Evolutionary conservation across 2,888 invertebrate genomes (phyloP), one percentile per base, ranked within the genome.

Genomic region (Calameuta filiformis): DNA sequence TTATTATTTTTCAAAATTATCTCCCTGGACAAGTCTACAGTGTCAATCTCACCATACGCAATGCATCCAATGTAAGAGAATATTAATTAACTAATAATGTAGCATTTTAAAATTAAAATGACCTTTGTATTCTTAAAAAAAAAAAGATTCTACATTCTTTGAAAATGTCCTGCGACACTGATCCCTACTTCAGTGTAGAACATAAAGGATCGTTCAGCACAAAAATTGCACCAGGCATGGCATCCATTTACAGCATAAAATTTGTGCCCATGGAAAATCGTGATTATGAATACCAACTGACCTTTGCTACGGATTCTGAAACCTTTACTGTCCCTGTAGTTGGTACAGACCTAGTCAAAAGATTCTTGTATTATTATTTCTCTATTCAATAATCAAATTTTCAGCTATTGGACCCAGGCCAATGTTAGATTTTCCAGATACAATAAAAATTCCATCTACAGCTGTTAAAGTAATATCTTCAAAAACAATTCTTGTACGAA

Each of bases 201-300:
- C 87, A 93, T 85, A 90, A 92, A 12, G 91, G 92, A 75, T 90
- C 90, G 35, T 90, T 89, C 12, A 88, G 92, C 68, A 92, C 92
- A 0, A 94, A 95, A 86, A 90, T 96, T 34, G 96, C 95, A 9
- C 95, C 96, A 30, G 96, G 96, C 71, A 94, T 96, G 83, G 93
- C 94, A 33, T 92, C 94, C 68, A 91, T 92, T 3, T 94, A 95
- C 83, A 92, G 92, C 11, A 90, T 96, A 11, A 94, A 93, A 73
- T 96, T 96, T 89, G 91, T 88, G 73, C 95, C 96, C 0, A 92
- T 93, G 12, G 93, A 93, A 77, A 89, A 90, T 69, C 92, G 92
- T 82, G 95, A 95, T 87, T 94, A 94, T 81, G 90, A 90, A 34
- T 93, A 94, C 82, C 89, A 90, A 85, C 91, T 94, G 1, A 92